Base-by-base conservation (phyloP, 2,888 invertebrate species). In the Amphipoea oculea region DNA sequence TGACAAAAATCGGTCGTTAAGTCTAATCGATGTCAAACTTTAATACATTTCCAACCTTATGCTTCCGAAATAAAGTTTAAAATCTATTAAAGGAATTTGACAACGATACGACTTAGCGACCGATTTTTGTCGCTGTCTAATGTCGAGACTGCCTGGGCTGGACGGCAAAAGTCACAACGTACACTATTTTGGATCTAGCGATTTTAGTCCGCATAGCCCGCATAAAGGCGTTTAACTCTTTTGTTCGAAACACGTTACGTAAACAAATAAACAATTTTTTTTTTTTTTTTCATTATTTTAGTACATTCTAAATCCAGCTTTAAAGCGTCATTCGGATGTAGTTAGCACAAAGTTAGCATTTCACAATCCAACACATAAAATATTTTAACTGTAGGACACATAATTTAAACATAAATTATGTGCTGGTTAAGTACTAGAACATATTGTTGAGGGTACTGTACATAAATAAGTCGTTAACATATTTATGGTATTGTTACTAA, bases 381-480 rank as follows among this genome's bases (percentile, higher is more conserved):
- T 74, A 74, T 45, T 68, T 63, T 60, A 82, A 63, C 66, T 83
- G 40, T 71, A 82, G 29, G 45, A 12, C 51, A 78, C 62, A 65
- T 68, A 74, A 76, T 70, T 51, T 67, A 80, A 71, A 85, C 63
- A 77, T 54, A 29, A 29, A 71, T 76, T 51, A 62, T 74, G 74
- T 65, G 20, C 60, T 54, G 36, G 45, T 36, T 42, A 71, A 63
- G 78, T 78, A 65, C 73, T 77, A 72, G 81, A 77, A 71, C 40
- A 45, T 70, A 71, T 81, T 71, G 77, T 84, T 40, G n/a, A 68
- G n/a, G 29, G 54, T 40, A 85, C 23, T 54, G 29, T 66, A 63
- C 73, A 65, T 81, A 66, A 83, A 81, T 71, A 63, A 51, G 73
- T 73, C 45, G 79, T 82, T 83, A 78, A 73, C 60, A 73, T 63